Percentiles rank a stretch among this genome's conserved stretches.
Conservation (phyloP, 2,888 invertebrate species). For the Alloscopus bannaensis region DNA sequence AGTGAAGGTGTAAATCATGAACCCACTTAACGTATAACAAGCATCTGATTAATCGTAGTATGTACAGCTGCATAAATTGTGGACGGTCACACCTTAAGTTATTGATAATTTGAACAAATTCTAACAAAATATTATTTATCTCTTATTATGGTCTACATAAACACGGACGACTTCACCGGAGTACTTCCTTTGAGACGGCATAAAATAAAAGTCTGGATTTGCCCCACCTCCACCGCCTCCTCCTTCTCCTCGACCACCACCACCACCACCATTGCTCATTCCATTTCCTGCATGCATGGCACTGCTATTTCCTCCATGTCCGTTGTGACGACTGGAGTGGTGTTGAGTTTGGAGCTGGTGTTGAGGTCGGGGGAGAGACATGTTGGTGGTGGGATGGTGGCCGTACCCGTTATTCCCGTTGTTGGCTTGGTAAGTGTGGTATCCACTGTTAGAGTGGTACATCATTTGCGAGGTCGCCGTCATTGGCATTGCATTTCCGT, state of each 20-base stretch:
- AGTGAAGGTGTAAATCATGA: too few relatives aligned
- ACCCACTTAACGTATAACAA: too few relatives aligned
- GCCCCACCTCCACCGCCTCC: constrained; percentile 74
- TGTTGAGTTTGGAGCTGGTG: constrained; percentile 60
- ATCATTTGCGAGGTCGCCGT: constrained; percentile 55
- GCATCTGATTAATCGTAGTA: too few relatives aligned
- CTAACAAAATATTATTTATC: constrained; percentile 46
- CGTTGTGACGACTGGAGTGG: constrained; percentile 63
- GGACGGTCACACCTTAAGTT: too few relatives aligned
- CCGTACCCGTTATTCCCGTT: constrained; percentile 50
- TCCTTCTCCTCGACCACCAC: constrained; percentile 60
- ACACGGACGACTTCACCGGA: constrained; percentile 92
- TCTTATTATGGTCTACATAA: constrained; percentile 87
- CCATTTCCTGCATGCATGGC: constrained; percentile 57
- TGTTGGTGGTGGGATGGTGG: constrained; percentile 65
- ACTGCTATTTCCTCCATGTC: constrained; percentile 47
- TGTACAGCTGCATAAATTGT: too few relatives aligned
- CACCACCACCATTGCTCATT: constrained; percentile 45
- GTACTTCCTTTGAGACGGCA: constrained; percentile 95
- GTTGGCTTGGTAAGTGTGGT: constrained; percentile 48
- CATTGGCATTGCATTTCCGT: constrained; percentile 71
- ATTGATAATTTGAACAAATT: constrained; percentile 12
- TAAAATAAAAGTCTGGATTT: constrained; percentile 94
- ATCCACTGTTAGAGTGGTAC: constrained; percentile 37
- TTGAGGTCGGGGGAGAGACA: constrained; percentile 68